Evolutionary conservation across 2,113 vertebrate genomes (phyloP).

Genomic region (Cyprinodon brontotheroides): DNA sequence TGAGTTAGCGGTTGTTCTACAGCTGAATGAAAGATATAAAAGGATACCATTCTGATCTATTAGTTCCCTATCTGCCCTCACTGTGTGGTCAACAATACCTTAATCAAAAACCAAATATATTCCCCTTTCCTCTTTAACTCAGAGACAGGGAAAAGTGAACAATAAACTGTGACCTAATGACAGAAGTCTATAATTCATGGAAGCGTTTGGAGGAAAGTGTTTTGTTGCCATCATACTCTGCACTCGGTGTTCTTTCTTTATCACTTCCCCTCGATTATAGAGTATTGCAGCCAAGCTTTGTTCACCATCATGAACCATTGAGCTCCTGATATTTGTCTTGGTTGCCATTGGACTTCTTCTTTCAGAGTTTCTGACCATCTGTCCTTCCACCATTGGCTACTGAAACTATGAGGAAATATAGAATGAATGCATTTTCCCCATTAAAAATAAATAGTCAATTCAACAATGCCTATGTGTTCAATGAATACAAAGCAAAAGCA

Average conservation of each 20-base stretch:
- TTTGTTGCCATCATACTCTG: slow-evolving; percentile 84
- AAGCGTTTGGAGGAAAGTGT: slow-evolving; percentile 90
- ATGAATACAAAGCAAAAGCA: not conserved
- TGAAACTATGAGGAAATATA: not conserved
- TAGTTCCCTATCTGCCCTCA: not conserved
- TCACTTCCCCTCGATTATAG: slow-evolving; percentile 90
- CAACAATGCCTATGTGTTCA: not conserved
- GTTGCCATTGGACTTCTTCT: slow-evolving; percentile 14
- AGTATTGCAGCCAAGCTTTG: slow-evolving; percentile 87
- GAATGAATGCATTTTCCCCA: not conserved
- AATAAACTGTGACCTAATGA: slow-evolving; percentile 92
- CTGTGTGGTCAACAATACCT: not conserved
- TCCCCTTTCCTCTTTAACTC: slow-evolving; percentile 49
- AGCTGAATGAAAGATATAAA: not conserved
- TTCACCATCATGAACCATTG: slow-evolving; percentile 71
- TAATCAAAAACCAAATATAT: slow-evolving; percentile 32
- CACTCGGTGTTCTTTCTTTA: slow-evolving; percentile 88
- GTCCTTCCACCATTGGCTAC: not conserved
- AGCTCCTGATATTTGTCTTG: slow-evolving; percentile 51
- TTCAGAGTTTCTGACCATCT: slow-evolving; percentile 26
- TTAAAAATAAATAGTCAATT: not conserved
- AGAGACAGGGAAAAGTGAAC: slow-evolving; percentile 75
- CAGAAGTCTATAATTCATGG: slow-evolving; percentile 89
- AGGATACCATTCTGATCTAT: not conserved
- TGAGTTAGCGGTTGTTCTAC: not conserved